Percentiles rank a stretch among this genome's conserved stretches.
These are phyloP conservation scores for Crotalus viridis DNA, from an alignment of 2,113 vertebrate genomes.

Conservation along the genomic window DNA sequence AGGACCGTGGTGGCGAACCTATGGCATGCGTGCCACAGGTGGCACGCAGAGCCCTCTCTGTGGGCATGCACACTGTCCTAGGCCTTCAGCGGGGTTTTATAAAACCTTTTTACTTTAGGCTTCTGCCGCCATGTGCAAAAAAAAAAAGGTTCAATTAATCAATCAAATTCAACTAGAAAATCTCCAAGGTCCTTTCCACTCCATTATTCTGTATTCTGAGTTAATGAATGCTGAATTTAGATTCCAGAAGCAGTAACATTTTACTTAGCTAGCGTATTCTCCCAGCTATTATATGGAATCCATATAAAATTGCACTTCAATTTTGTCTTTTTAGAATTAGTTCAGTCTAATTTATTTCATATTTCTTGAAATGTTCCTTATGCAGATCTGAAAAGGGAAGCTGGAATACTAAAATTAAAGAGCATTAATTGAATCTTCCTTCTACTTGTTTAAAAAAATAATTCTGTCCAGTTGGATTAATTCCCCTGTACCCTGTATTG, in stretches of 20 bases:
- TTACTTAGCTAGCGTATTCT: neutral
- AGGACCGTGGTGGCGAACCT: too few species aligned
- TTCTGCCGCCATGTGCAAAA: too few species aligned
- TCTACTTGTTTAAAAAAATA: neutral
- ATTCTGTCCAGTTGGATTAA: neutral
- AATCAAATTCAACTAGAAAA: too few species aligned
- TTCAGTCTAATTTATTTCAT: neutral
- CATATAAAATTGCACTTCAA: neutral
- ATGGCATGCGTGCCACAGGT: too few species aligned
- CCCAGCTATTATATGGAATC: neutral
- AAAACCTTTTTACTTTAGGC: too few species aligned
- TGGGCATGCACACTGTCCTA: too few species aligned
- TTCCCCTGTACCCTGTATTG: neutral
- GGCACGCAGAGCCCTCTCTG: too few species aligned
- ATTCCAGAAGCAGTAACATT: neutral
- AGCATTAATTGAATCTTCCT: neutral
- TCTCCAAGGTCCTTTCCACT: neutral
- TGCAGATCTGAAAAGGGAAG: neutral
- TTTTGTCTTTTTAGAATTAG: neutral
- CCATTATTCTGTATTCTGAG: neutral
- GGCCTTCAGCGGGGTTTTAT: too few species aligned
- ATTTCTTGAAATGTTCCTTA: neutral
- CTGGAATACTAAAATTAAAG: neutral
- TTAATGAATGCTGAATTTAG: neutral
- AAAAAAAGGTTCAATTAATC: too few species aligned